phyloP scores from a whole-genome alignment of 2,797 vertebrate species.

The Potorous gilbertii region DNA sequence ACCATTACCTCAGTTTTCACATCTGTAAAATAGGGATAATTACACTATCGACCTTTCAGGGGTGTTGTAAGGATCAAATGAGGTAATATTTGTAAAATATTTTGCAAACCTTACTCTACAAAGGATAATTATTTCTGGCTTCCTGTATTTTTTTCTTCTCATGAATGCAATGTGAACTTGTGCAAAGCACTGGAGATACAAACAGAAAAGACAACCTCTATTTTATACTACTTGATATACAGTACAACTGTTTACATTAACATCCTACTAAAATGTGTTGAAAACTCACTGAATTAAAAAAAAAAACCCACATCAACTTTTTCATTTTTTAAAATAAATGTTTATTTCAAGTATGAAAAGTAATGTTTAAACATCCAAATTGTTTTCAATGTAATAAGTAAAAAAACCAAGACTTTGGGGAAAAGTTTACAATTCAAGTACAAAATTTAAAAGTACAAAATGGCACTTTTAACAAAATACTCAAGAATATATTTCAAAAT shows the following conservation, averaged over 20 bases:
- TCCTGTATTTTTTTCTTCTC: no score
- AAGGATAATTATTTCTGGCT: no score
- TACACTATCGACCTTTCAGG: no score
- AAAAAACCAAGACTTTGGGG: slow-evolving; percentile 76
- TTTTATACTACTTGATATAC: not conserved
- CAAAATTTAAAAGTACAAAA: slow-evolving; percentile 67
- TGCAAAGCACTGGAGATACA: no score
- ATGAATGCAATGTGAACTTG: no score
- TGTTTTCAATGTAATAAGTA: slow-evolving; percentile 74
- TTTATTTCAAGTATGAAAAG: slow-evolving; percentile 85
- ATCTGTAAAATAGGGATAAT: no score
- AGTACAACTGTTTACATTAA: not conserved
- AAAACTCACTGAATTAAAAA: not conserved
- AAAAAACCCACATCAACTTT: not conserved
- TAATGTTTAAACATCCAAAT: slow-evolving; percentile 67
- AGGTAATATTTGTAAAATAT: no score
- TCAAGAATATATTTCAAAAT: slow-evolving; percentile 72
- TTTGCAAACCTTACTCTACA: no score
- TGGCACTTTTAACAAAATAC: slow-evolving; percentile 76
- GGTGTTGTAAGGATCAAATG: no score
- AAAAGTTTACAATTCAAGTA: slow-evolving; percentile 73
- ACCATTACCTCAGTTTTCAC: no score
- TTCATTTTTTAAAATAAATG: slow-evolving; percentile 75
- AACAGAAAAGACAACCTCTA: no score
- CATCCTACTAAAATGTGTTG: not conserved